Evolutionary conservation across 2,888 invertebrate species (phyloP).

Genomic region (Leptinotarsa rubiginosa): DNA sequence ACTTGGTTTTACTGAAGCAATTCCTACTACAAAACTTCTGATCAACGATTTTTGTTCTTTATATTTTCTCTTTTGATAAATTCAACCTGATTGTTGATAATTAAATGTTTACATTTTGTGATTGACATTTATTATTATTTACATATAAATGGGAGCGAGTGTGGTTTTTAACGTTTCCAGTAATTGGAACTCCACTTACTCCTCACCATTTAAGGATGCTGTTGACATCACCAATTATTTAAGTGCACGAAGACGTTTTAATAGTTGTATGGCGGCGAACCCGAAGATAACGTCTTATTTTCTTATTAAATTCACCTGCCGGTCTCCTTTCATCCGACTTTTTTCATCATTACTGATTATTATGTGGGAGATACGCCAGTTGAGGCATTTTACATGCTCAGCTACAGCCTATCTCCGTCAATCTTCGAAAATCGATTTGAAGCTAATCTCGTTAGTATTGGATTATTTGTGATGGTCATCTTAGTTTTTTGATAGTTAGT

Average conservation of each 20-base stretch:
- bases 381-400: slow-evolving; percentile 1
- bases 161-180: slow-evolving; percentile 16
- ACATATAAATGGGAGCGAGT: slow-evolving; percentile 25
- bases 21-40: too few relatives aligned
- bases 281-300: slow-evolving; percentile 25
- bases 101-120: slow-evolving; percentile 13
- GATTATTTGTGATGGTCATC: neutral
- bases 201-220: slow-evolving; percentile 24
- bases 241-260: slow-evolving; percentile 20
- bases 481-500: neutral
- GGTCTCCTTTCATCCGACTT: slow-evolving; percentile 4
- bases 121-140: slow-evolving; percentile 27
- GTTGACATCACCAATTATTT: slow-evolving; percentile 27
- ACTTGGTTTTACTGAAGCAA: too few relatives aligned
- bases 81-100: slow-evolving; percentile 13
- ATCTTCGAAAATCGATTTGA: slow-evolving; percentile 10
- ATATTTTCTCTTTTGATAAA: neutral
- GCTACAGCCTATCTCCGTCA: neutral
- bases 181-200: slow-evolving; percentile 28
- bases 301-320: slow-evolving; percentile 22
- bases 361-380: slow-evolving; percentile 28
- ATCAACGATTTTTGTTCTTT: too few relatives aligned
- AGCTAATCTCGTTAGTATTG: neutral
- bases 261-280: slow-evolving; percentile 21
- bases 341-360: slow-evolving; percentile 22